phyloP scores from a whole-genome alignment of 1,140 invertebrate genomes.

The Trichogramma pretiosum region DNA sequence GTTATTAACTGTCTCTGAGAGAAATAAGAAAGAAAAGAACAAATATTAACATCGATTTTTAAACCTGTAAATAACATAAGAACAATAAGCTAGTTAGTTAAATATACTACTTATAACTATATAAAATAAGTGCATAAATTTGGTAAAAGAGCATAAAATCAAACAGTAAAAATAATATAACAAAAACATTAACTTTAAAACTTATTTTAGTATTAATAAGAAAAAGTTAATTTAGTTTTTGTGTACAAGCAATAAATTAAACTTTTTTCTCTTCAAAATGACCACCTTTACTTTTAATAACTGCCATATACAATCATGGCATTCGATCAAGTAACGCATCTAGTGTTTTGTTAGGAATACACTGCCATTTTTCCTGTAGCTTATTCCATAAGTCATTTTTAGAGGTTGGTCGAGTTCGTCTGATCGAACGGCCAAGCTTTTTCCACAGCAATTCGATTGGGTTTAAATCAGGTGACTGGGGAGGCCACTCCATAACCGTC shows the following conservation, averaged over 20 bases:
- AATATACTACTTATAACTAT: too few relatives aligned
- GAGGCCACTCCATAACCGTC: constrained; percentile 23
- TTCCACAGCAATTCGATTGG: constrained; percentile 31
- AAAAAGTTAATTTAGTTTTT: too few relatives aligned
- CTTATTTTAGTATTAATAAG: too few relatives aligned
- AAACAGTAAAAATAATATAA: too few relatives aligned
- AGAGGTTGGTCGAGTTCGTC: constrained; percentile 1
- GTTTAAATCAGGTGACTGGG: constrained; percentile 33
- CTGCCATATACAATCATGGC: neutral
- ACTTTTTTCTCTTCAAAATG: constrained; percentile 1
- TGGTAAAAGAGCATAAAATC: too few relatives aligned
- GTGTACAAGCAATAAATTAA: neutral
- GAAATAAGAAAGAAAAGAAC: too few relatives aligned
- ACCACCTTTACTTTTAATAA: neutral
- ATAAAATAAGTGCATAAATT: too few relatives aligned
- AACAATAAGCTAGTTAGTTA: too few relatives aligned
- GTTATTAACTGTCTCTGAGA: too few relatives aligned
- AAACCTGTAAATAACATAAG: too few relatives aligned
- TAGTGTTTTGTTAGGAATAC: neutral
- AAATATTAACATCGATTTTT: too few relatives aligned
- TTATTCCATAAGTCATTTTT: neutral
- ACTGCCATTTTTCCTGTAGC: neutral
- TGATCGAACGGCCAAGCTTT: constrained; percentile 22
- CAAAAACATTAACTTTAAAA: too few relatives aligned
- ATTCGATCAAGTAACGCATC: neutral